Percentiles rank a stretch among this genome's conserved stretches.
Evolutionary conservation across 2,113 vertebrate species (phyloP).

Genomic region (Lophotis ruficrista): DNA sequence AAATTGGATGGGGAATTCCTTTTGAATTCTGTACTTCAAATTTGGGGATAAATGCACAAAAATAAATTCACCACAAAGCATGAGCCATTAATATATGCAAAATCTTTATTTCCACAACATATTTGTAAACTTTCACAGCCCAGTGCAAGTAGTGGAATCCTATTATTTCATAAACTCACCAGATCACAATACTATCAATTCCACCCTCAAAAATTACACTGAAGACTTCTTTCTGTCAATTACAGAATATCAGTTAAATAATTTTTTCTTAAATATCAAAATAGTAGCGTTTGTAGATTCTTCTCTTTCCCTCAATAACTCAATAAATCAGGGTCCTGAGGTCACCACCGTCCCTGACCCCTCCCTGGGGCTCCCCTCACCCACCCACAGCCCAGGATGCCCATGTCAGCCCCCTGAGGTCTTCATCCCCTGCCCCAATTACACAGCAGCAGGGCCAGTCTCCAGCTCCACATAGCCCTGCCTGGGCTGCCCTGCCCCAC

Average conservation of each 20-base stretch:
- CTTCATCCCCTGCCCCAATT: accelerated
- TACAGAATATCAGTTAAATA: background rate
- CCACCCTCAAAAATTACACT: background rate
- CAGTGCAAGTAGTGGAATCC: background rate
- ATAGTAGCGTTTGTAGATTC: background rate
- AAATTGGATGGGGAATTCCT: background rate
- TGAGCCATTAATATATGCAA: background rate
- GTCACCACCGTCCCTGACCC: accelerated
- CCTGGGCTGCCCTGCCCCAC: accelerated
- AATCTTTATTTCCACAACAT: background rate
- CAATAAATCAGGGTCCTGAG: background rate
- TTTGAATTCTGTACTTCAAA: background rate
- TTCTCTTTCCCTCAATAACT: background rate
- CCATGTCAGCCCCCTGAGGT: background rate
- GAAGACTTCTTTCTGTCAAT: background rate
- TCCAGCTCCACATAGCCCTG: background rate
- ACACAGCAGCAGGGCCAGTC: accelerated
- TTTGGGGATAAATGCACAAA: background rate
- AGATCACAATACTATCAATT: background rate
- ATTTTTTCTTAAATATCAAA: background rate
- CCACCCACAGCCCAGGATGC: no score
- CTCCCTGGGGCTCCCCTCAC: accelerated
- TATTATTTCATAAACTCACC: background rate
- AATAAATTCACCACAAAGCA: background rate
- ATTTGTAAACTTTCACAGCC: background rate